These are phyloP conservation scores for Verasper variegatus DNA, from an alignment of 2,113 vertebrate genomes.

Conservation along the genomic window DNA sequence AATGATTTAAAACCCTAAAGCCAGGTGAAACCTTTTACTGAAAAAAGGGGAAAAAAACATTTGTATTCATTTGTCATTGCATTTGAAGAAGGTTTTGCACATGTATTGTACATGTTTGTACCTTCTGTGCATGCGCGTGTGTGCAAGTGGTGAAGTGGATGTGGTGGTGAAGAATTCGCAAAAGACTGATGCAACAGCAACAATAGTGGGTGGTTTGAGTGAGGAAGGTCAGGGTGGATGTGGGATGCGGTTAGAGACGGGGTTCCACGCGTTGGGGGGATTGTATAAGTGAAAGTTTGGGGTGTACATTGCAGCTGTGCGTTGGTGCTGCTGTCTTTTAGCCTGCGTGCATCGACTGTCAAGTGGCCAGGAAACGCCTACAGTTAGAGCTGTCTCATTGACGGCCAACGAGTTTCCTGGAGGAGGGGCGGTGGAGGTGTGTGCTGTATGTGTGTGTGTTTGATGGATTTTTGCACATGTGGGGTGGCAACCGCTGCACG, in stretches of 20 bases:
- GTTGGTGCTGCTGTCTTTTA: slow-evolving; percentile 6
- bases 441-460: slow-evolving; percentile 9
- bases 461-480: slow-evolving; percentile 25
- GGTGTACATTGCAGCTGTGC: slow-evolving; percentile 47
- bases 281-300: slow-evolving; percentile 26
- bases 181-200: slow-evolving; percentile 60
- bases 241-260: slow-evolving; percentile 63
- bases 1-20: too few species aligned
- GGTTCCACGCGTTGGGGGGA: slow-evolving; percentile 18
- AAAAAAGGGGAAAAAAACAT: too few species aligned
- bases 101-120: not conserved
- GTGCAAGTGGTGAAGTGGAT: not conserved
- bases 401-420: slow-evolving; percentile 77
- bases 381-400: slow-evolving; percentile 84
- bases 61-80: too few species aligned
- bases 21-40: too few species aligned
- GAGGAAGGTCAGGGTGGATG: slow-evolving; percentile 61
- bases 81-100: too few species aligned
- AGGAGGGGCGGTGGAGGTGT: slow-evolving; percentile 18
- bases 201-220: slow-evolving; percentile 44
- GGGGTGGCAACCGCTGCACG: slow-evolving; percentile 52
- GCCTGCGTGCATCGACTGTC: slow-evolving; percentile 33
- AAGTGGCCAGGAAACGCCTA: slow-evolving; percentile 74
- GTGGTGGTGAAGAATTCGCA: not conserved
- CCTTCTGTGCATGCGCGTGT: not conserved